Conservation (phyloP, 2,113 vertebrate genomes). For the human region GRCh38 chr12:55711501-55712000, state of each 20-base stretch:
- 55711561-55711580: too few relatives aligned
- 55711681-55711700: too few relatives aligned
- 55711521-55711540: too few relatives aligned
- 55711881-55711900: background rate
- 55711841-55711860: background rate
- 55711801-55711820: background rate
- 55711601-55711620: too few relatives aligned
- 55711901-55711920: background rate
- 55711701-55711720: too few relatives aligned
- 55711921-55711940: constrained; percentile 8
- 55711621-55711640: too few relatives aligned
- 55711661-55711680: too few relatives aligned
- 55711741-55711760: constrained; percentile 11
- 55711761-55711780: background rate
- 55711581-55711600: too few relatives aligned
- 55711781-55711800: background rate
- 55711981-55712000: background rate
- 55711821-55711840: background rate
- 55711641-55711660: too few relatives aligned
- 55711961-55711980: constrained; percentile 34
- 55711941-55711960: background rate
- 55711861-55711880: background rate
- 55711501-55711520: too few relatives aligned
- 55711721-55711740: background rate
- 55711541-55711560: too few relatives aligned